Evolutionary conservation across 2,797 vertebrate species (phyloP).

Genomic region (Apogon hyalosoma): DNA sequence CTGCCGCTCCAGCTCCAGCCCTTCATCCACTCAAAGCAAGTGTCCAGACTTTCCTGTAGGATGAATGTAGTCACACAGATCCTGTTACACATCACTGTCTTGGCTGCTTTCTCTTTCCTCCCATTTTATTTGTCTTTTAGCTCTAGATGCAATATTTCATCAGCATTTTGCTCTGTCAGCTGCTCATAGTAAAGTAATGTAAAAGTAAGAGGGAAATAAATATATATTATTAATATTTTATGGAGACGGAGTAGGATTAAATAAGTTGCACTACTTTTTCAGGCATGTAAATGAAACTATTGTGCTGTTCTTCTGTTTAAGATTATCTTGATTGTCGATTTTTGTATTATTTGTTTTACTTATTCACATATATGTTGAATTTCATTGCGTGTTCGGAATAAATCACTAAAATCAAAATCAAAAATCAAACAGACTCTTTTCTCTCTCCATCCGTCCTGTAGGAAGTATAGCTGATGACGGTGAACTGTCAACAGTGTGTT

Average conservation of each 20-base stretch:
- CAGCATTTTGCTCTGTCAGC: not conserved
- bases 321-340: no score
- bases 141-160: not conserved
- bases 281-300: no score
- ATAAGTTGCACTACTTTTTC: no score
- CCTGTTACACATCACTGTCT: not conserved
- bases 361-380: not conserved
- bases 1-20: conserved; percentile 89
- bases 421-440: not conserved
- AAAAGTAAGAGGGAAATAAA: no score
- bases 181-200: no score
- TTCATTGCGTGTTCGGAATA: no score
- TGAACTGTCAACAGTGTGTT: conserved; percentile 89
- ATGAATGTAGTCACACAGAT: not conserved
- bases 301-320: no score
- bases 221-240: no score
- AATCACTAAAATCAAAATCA: no score
- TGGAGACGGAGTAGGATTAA: no score
- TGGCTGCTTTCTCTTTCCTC: not conserved
- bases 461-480: conserved; percentile 90
- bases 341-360: not conserved
- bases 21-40: conserved; percentile 95
- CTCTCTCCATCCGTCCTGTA: conserved; percentile 67
- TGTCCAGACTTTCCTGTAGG: conserved; percentile 53
- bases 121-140: not conserved